Percentiles rank a stretch among this genome's conserved stretches.
Conservation (phyloP, 2,888 invertebrate species). For the Eupithecia subumbrata region DNA sequence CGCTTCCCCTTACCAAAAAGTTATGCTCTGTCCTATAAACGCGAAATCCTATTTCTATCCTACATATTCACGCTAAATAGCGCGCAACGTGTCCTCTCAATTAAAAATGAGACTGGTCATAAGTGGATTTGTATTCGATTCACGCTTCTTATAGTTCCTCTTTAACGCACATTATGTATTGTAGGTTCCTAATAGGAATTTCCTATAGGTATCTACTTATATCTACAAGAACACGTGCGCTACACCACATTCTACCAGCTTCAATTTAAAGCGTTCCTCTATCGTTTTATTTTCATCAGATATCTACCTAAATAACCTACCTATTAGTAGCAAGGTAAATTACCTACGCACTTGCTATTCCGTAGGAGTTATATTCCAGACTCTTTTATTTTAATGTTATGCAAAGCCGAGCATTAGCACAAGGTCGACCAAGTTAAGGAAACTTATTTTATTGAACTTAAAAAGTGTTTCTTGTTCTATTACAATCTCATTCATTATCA, state of each 20-base stretch:
- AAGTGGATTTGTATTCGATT: background rate
- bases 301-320: background rate
- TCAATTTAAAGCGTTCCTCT: constrained; percentile 9
- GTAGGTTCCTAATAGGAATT: background rate
- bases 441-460: background rate
- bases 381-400: constrained; percentile 15
- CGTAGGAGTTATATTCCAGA: background rate
- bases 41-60: too few relatives aligned
- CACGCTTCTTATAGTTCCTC: background rate
- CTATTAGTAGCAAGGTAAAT: background rate
- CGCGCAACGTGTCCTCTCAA: background rate
- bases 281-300: constrained; percentile 11
- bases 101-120: background rate
- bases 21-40: too few relatives aligned
- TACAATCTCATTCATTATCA: background rate
- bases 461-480: background rate
- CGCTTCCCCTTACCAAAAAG: too few relatives aligned
- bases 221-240: constrained; percentile 13
- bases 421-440: constrained; percentile 11
- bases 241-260: constrained; percentile 7
- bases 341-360: background rate
- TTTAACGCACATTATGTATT: background rate
- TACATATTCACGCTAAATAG: too few relatives aligned
- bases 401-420: constrained; percentile 5
- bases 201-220: background rate